Percentiles rank a stretch among this genome's conserved stretches.
Evolutionary conservation across 2,797 vertebrate species (phyloP).

Genomic region (Gymnocypris eckloni): DNA sequence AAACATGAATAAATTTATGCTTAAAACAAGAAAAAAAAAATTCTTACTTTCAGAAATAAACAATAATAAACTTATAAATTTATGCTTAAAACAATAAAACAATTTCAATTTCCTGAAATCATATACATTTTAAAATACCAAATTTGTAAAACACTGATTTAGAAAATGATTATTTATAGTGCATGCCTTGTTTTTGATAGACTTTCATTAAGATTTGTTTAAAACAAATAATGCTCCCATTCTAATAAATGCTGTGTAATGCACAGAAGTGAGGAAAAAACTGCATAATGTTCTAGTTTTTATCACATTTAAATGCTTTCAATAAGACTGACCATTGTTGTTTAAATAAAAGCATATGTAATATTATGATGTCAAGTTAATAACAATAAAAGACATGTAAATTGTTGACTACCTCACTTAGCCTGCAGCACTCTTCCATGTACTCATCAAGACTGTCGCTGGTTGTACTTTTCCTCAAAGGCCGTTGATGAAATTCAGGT

Average conservation of each 20-base stretch:
- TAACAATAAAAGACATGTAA: constrained; percentile 36
- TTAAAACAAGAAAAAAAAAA: neutral
- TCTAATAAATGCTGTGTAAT: neutral
- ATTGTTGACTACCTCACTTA: constrained; percentile 83
- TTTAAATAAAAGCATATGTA: constrained; percentile 29
- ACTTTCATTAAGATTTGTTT: neutral
- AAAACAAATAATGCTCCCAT: neutral
- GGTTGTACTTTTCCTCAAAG: constrained; percentile 77
- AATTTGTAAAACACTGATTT: neutral
- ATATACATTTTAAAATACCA: neutral
- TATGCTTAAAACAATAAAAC: neutral
- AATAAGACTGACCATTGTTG: neutral
- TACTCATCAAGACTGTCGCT: constrained; percentile 86
- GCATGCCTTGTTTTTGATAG: neutral
- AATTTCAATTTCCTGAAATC: neutral
- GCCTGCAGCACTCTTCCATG: constrained; percentile 88
- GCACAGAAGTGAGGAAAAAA: neutral
- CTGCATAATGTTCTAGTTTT: constrained; percentile 19
- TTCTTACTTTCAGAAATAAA: neutral
- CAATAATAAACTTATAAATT: neutral
- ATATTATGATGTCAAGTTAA: constrained; percentile 21
- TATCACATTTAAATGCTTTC: neutral
- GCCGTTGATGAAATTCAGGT: constrained; percentile 64
- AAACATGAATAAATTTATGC: neutral
- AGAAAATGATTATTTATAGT: neutral